Evolutionary conservation across 1,140 invertebrate genomes (phyloP).

Genomic region (Papilio aristodemus): DNA sequence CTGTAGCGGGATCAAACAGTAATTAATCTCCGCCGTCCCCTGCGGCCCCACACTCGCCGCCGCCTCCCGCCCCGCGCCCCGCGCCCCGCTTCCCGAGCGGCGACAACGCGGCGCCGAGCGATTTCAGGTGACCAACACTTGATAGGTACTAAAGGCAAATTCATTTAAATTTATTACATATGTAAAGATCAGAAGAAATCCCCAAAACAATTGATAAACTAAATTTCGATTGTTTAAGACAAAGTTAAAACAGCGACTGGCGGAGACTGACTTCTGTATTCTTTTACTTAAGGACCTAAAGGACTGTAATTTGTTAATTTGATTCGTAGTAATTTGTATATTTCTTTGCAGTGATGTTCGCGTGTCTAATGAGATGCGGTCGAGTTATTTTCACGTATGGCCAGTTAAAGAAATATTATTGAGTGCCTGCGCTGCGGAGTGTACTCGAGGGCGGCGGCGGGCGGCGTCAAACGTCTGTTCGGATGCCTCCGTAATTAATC

Average conservation of each 20-base stretch:
- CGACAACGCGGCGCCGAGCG: constrained; percentile 47
- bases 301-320: background rate
- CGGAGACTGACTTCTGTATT: no score
- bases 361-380: background rate
- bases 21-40: constrained; percentile 60
- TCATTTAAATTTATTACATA: no score
- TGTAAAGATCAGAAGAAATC: no score
- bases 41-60: constrained; percentile 25
- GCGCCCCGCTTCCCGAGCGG: constrained; percentile 26
- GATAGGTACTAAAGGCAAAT: constrained; percentile 36
- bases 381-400: no score
- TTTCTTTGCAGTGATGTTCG: no score
- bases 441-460: background rate
- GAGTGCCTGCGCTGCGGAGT: background rate
- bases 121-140: constrained; percentile 52
- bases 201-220: no score
- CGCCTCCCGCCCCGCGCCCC: background rate
- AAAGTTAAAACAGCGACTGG: no score
- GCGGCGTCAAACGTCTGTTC: constrained; percentile 35
- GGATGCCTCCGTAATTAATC: constrained; percentile 50
- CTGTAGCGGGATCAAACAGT: constrained; percentile 58
- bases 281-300: background rate
- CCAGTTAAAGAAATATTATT: background rate
- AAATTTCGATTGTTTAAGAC: no score
- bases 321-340: background rate